Evolutionary conservation across 2,888 invertebrate genomes (phyloP).

Genomic region (Yponomeuta evonymella): DNA sequence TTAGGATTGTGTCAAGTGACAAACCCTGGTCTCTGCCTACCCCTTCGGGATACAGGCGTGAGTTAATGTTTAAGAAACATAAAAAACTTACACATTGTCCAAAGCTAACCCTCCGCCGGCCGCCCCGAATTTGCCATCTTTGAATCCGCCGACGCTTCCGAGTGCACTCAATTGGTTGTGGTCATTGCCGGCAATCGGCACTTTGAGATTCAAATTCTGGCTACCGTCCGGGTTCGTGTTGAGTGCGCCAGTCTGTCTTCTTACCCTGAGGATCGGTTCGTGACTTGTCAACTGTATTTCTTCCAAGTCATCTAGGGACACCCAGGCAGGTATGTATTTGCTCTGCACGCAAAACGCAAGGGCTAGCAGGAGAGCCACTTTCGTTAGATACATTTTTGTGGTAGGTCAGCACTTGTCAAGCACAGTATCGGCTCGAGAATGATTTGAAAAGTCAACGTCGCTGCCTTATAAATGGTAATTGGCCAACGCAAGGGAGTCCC

Average conservation of each 20-base stretch:
- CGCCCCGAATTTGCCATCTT: constrained; percentile 20
- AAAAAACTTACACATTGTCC: constrained; percentile 41
- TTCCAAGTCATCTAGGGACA: background rate
- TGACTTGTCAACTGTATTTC: background rate
- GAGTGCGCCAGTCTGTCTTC: background rate
- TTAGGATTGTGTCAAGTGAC: no score
- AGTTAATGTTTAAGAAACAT: no score
- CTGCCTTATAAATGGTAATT: no score
- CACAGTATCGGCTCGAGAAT: no score
- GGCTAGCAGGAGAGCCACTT: background rate
- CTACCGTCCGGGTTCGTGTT: constrained; percentile 27
- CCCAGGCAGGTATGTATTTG: background rate
- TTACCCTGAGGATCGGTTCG: background rate
- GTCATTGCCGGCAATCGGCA: constrained; percentile 35
- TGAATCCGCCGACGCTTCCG: constrained; percentile 22
- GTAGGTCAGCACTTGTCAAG: no score
- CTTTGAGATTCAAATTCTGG: constrained; percentile 26
- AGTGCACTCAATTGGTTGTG: constrained; percentile 36
- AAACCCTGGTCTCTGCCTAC: no score
- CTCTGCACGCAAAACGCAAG: background rate
- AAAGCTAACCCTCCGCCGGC: constrained; percentile 38
- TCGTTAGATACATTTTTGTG: background rate
- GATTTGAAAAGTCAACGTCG: no score
- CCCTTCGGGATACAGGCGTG: no score
- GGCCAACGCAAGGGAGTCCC: no score